Base-by-base conservation (phyloP, 2,113 vertebrate genomes). In the Oophaga pumilio region DNA sequence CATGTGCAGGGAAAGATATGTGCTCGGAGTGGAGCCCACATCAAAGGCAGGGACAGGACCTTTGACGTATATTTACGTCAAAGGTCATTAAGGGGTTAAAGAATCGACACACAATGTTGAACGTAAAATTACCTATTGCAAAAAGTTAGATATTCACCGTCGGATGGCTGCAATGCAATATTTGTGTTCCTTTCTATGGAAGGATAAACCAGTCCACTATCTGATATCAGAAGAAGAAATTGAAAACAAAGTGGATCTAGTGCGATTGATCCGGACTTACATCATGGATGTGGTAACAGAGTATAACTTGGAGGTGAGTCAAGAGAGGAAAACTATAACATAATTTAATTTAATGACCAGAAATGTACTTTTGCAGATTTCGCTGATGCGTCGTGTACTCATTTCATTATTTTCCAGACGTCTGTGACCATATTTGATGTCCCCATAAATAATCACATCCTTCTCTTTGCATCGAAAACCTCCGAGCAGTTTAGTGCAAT, bases 401-500 rank as follows among this genome's bases (percentile, higher is more conserved):
- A 43, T 50, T 0, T 33, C 28, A 5, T 73, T 73, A 88, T 90
- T 88, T 94, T 90, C 80, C 92, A 98, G 97, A 97, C 94, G 69
- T 95, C 95, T 89, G 88, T 94, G 84, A 95, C 95, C 94, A 97
- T 98, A 92, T 93, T 97, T 77, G 92, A 95, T 78, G 92, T 95
- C 22, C 93, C 93, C 7, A 92, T 98, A 84, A 90, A 92, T 69
- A 96, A 92, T 89, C 98, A 99, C 86, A 95, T 97, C 77, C 88
- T 99, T 89, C 95, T 99, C 49, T 98, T 99, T 83, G 92, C 95
- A 89, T 96, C 96, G 90, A 95, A 82, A 84, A 94, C 90, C 81
- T 94, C 92, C 0, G 88, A 91, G 69, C 86, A 86, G 0, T 97
- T 95, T 76, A 33, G 2, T 8, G 33, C 17, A n/a, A 93, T 95